phyloP scores from a whole-genome alignment of 2,797 vertebrate species.

The Muscicapa striata region DNA sequence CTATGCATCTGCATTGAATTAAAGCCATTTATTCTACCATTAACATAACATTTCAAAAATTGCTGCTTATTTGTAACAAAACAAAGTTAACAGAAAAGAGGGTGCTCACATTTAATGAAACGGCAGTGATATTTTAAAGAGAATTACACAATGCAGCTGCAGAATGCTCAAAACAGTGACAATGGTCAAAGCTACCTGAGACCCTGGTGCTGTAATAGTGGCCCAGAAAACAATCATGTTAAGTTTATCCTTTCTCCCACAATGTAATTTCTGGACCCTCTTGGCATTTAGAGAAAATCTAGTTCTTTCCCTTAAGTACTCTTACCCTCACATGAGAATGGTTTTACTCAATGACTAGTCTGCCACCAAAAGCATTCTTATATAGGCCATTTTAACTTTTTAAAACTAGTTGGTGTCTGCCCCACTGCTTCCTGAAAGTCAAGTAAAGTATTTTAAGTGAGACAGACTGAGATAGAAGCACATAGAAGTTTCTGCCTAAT shows the following conservation, averaged over 20 bases:
- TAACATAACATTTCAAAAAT: background rate
- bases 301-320: background rate
- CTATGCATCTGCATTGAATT: background rate
- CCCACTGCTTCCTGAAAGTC: background rate
- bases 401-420: background rate
- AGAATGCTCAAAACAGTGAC: background rate
- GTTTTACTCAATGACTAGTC: background rate
- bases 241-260: background rate
- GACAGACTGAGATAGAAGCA: background rate
- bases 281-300: background rate
- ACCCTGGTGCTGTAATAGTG: background rate
- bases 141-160: background rate
- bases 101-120: background rate
- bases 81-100: background rate
- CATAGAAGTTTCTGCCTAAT: background rate
- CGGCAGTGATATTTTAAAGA: background rate
- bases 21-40: background rate
- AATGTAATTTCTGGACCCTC: background rate
- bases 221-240: background rate
- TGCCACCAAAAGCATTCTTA: background rate
- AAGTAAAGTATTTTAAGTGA: background rate
- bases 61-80: background rate
- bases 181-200: background rate
- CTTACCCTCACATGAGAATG: background rate
- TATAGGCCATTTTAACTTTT: background rate